These are phyloP conservation scores for Trachelus tabidus DNA, from an alignment of 2,888 invertebrate species.

Conservation along the genomic window DNA sequence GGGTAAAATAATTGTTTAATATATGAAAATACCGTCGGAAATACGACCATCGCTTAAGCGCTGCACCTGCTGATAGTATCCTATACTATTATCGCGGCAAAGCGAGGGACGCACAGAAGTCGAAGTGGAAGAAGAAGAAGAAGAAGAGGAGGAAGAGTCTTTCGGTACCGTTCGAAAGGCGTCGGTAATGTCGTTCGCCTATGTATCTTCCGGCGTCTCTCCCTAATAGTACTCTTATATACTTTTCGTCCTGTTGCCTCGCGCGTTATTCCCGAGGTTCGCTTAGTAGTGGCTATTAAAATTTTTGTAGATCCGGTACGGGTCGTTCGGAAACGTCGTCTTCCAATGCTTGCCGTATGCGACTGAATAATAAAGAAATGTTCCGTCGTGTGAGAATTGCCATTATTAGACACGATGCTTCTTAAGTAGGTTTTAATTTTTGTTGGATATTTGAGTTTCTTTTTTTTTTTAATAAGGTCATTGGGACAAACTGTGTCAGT, in stretches of 20 bases:
- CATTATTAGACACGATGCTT: not conserved
- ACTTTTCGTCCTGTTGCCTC: not conserved
- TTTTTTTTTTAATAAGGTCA: not conserved
- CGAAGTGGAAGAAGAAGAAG: not conserved
- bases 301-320: not conserved
- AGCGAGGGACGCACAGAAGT: not conserved
- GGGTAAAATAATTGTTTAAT: too few species aligned
- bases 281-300: not conserved
- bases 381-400: conserved; percentile 6
- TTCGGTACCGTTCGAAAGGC: not conserved
- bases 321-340: conserved; percentile 1
- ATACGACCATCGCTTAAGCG: too few species aligned
- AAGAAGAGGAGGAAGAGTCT: conserved; percentile 11
- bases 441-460: not conserved
- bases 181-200: not conserved
- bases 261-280: not conserved
- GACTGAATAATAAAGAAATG: conserved; percentile 4
- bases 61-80: too few species aligned
- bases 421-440: not conserved
- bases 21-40: too few species aligned
- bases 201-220: not conserved
- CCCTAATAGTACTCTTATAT: not conserved
- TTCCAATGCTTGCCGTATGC: conserved; percentile 1
- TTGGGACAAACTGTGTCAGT: not conserved
- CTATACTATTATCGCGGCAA: too few species aligned